These are phyloP conservation scores for Chaenodraco wilsoni DNA, from an alignment of 2,797 vertebrate species.

Conservation along the genomic window DNA sequence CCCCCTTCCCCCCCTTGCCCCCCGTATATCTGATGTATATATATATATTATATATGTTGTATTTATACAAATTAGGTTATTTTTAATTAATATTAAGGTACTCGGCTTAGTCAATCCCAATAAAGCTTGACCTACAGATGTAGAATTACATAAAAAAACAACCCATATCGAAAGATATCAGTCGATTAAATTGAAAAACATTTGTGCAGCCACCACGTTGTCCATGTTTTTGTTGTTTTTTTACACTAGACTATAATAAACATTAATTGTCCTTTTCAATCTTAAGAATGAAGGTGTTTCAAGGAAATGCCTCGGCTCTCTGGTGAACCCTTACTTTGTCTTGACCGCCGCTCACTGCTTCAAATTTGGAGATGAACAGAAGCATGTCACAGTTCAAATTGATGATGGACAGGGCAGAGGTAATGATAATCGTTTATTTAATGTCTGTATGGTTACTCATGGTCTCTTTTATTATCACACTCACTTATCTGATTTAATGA, in stretches of 20 bases:
- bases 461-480: neutral
- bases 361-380: neutral
- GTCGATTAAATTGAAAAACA: neutral
- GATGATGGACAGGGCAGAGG: constrained; percentile 8
- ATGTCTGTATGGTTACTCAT: neutral
- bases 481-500: neutral
- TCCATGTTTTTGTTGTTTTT: neutral
- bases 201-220: neutral
- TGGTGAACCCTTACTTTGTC: constrained; percentile 64
- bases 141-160: neutral
- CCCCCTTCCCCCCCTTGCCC: too few relatives aligned
- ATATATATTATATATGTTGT: too few relatives aligned
- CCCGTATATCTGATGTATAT: too few relatives aligned
- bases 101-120: neutral
- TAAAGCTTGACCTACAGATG: neutral
- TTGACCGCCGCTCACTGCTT: constrained; percentile 79
- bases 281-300: accelerated
- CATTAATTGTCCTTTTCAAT: constrained; percentile 1
- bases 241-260: neutral
- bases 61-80: too few relatives aligned
- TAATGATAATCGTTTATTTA: constrained; percentile 24
- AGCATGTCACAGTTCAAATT: constrained; percentile 32
- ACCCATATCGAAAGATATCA: too few relatives aligned
- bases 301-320: constrained; percentile 64
- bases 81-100: neutral